phyloP scores from a whole-genome alignment of 1,140 invertebrate species.

The Coelopa frigida region DNA sequence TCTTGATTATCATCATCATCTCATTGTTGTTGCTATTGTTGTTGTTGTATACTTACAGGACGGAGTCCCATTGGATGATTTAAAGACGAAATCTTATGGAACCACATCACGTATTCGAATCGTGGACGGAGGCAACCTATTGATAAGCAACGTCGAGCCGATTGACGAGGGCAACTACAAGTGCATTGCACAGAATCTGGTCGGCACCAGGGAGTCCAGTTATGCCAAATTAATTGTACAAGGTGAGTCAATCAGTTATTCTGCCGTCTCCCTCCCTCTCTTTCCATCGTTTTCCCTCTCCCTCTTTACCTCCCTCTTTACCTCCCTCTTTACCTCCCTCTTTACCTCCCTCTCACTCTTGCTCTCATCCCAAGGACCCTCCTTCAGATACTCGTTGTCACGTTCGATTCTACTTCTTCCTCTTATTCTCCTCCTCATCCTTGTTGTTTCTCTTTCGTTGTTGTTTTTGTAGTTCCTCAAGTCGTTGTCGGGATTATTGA shows the following conservation, averaged over 20 bases:
- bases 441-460: too few relatives aligned
- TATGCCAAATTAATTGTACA: slow-evolving; percentile 69
- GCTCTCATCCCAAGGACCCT: too few relatives aligned
- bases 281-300: background rate
- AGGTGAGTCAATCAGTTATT: slow-evolving; percentile 55
- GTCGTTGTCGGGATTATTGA: too few relatives aligned
- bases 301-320: background rate
- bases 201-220: slow-evolving; percentile 63
- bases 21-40: too few relatives aligned
- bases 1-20: too few relatives aligned
- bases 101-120: slow-evolving; percentile 45
- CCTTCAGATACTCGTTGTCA: too few relatives aligned
- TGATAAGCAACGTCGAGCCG: slow-evolving; percentile 71
- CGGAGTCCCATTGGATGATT: slow-evolving; percentile 43
- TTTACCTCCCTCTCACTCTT: slow-evolving; percentile 2
- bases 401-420: too few relatives aligned
- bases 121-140: slow-evolving; percentile 69
- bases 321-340: slow-evolving; percentile 1
- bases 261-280: background rate
- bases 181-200: slow-evolving; percentile 76
- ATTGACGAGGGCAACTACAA: slow-evolving; percentile 77
- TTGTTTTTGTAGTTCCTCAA: too few relatives aligned
- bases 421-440: too few relatives aligned
- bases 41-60: slow-evolving; percentile 22
- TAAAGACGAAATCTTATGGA: slow-evolving; percentile 38